phyloP scores from a whole-genome alignment of 2,888 invertebrate species.

The Synanthedon myopaeformis region DNA sequence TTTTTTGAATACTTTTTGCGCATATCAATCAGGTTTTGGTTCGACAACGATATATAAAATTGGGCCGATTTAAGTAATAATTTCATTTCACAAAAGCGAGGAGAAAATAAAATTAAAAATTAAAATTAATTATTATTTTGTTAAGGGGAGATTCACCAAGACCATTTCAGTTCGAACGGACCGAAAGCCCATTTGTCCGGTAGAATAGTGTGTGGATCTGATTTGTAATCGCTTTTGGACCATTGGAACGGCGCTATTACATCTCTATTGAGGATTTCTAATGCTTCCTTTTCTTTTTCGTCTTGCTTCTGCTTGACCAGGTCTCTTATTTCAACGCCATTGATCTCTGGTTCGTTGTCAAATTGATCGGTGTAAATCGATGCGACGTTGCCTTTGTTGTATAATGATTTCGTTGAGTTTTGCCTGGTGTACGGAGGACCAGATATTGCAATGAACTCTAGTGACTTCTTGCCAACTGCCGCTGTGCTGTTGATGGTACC shows the following conservation, averaged over 20 bases:
- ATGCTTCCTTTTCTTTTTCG: slow-evolving; percentile 40
- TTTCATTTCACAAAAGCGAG: background rate
- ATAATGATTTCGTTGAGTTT: slow-evolving; percentile 21
- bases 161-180: slow-evolving; percentile 70
- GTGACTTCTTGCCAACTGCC: slow-evolving; percentile 11
- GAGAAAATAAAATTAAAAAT: slow-evolving; percentile 2
- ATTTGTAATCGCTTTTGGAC: slow-evolving; percentile 75
- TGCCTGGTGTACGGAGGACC: slow-evolving; percentile 46
- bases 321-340: slow-evolving; percentile 46
- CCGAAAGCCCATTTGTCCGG: slow-evolving; percentile 81
- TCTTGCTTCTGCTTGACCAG: slow-evolving; percentile 47
- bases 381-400: slow-evolving; percentile 55
- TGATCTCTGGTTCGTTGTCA: slow-evolving; percentile 43
- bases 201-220: slow-evolving; percentile 75
- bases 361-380: slow-evolving; percentile 54
- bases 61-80: background rate
- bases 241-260: slow-evolving; percentile 76
- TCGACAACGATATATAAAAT: background rate
- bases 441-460: slow-evolving; percentile 45
- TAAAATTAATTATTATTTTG: slow-evolving; percentile 9
- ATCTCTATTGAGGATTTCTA: slow-evolving; percentile 40
- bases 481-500: slow-evolving; percentile 11
- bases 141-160: slow-evolving; percentile 60
- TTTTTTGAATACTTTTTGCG: background rate
- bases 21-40: too few relatives aligned